phyloP scores from a whole-genome alignment of 1,140 invertebrate species.

The Lucilia sericata region DNA sequence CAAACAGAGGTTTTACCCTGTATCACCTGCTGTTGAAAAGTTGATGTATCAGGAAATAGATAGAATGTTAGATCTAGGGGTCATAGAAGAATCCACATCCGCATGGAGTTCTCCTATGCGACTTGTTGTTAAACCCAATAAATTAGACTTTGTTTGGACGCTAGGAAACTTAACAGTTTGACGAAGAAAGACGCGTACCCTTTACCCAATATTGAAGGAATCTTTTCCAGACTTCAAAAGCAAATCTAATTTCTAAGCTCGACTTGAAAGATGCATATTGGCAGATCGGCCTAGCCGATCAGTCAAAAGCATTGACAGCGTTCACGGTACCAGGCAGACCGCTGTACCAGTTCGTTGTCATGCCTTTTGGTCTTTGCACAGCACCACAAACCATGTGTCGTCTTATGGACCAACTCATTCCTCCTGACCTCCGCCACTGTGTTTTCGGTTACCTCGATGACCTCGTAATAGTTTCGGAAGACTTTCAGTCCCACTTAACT shows the following conservation, averaged over 20 bases:
- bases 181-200: slow-evolving; percentile 50
- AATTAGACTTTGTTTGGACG: slow-evolving; percentile 53
- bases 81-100: slow-evolving; percentile 5
- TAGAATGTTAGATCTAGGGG: slow-evolving; percentile 40
- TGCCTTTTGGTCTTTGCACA: slow-evolving; percentile 52
- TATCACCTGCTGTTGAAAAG: neutral
- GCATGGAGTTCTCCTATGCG: slow-evolving; percentile 42
- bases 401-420: slow-evolving; percentile 45
- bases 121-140: slow-evolving; percentile 32
- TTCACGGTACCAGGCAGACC: slow-evolving; percentile 49
- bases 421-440: neutral
- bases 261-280: slow-evolving; percentile 62
- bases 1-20: slow-evolving; percentile 37
- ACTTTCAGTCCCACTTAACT: slow-evolving; percentile 30
- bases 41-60: neutral
- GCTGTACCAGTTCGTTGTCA: slow-evolving; percentile 52
- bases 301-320: slow-evolving; percentile 65
- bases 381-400: slow-evolving; percentile 38
- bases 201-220: slow-evolving; percentile 52
- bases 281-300: slow-evolving; percentile 59
- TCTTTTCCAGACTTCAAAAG: slow-evolving; percentile 50
- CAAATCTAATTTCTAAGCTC: slow-evolving; percentile 50
- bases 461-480: slow-evolving; percentile 7
- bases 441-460: slow-evolving; percentile 43
- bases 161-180: slow-evolving; percentile 54